A percentile compares a stretch with the other conserved stretches of the same genome.
Evolutionary conservation across 2,888 invertebrate genomes (phyloP).

Genomic region (Leucoma salicis): DNA sequence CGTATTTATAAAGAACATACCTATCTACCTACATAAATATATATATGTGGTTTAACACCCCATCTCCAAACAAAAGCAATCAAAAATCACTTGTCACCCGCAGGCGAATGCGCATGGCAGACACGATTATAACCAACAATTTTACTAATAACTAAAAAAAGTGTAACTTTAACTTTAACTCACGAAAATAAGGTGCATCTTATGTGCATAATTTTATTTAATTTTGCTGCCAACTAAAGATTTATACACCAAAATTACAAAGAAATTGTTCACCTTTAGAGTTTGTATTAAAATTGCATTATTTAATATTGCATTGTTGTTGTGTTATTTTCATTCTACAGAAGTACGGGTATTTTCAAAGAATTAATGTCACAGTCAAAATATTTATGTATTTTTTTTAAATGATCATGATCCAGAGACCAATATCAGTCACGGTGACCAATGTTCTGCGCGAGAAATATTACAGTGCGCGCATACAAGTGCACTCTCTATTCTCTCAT

Average conservation of each 20-base stretch:
- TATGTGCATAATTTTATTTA: conserved; percentile 7
- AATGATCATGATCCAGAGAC: too few relatives aligned
- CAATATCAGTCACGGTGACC: too few relatives aligned
- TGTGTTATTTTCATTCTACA: too few relatives aligned
- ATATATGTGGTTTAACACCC: conserved; percentile 27
- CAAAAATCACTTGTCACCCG: conserved; percentile 62
- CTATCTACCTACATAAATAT: too few relatives aligned
- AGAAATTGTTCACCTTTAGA: conserved; percentile 30
- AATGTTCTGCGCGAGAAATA: too few relatives aligned
- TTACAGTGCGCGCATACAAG: too few relatives aligned
- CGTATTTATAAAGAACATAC: too few relatives aligned
- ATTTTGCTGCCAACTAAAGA: conserved; percentile 37
- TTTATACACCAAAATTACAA: conserved; percentile 48
- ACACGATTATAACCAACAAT: conserved; percentile 39
- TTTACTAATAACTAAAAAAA: conserved; percentile 1
- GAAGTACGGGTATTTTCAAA: too few relatives aligned
- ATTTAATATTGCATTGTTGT: conserved; percentile 26
- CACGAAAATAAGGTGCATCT: conserved; percentile 8
- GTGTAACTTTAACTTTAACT: conserved; percentile 18
- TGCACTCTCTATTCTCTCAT: too few relatives aligned
- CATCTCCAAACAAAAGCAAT: conserved; percentile 58
- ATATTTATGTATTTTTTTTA: too few relatives aligned
- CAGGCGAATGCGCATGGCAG: conserved; percentile 46
- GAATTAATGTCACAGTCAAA: too few relatives aligned
- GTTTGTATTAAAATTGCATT: conserved; percentile 35